Evolutionary conservation across 1,140 invertebrate species (phyloP), one percentile per base, ranked within the genome.

Genomic region (Cydia strobilella): DNA sequence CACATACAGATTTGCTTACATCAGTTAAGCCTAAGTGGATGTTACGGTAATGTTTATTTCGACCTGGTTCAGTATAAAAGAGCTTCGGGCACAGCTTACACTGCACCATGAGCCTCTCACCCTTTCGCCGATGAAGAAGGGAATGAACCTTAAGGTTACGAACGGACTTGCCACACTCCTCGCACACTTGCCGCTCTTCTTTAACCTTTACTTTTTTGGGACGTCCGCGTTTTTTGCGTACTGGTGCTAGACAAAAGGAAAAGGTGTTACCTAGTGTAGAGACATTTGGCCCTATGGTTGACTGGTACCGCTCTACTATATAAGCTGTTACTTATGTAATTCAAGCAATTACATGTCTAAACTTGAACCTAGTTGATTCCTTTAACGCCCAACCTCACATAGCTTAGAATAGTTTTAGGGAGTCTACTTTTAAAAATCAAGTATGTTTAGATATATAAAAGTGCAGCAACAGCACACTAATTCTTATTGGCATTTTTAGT

Each of bases 81-180:
- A 62, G 76, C 74, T 89, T 88, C 10, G 88, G 83, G 77, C 90
- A 92, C 2, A 77, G 13, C 76, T 85, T 84, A 72, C 90, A 92
- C 25, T 83, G 80, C 6, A 84, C 66, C n/a, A 73, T 72, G 72
- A 80, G 83, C n/a, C 83, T 72, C 25, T 77, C 74, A 3, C 39
- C 42, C 0, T 27, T 10, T 6, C 88, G 82, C 6, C 75, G 51
- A 51, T 91, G 89, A n/a, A 72, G 54, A 3, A 39, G 35, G 45
- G 83, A 77, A 54, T 90, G 90, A 6, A 78, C 75, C 27, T 84
- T 85, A 25, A 92, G 69, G 71, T 90, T 85, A 12, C 75, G 77
- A 2, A 92, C 88, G 13, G 74, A 77, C 74, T 86, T 86, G 5
- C 90, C 90, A 79, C 90, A 92, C 48, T 88, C 86, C 13, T 88